A percentile compares a stretch with the other conserved stretches of the same genome.
Conservation (phyloP, 2,888 invertebrate species). For the Cataglyphis cursor region DNA sequence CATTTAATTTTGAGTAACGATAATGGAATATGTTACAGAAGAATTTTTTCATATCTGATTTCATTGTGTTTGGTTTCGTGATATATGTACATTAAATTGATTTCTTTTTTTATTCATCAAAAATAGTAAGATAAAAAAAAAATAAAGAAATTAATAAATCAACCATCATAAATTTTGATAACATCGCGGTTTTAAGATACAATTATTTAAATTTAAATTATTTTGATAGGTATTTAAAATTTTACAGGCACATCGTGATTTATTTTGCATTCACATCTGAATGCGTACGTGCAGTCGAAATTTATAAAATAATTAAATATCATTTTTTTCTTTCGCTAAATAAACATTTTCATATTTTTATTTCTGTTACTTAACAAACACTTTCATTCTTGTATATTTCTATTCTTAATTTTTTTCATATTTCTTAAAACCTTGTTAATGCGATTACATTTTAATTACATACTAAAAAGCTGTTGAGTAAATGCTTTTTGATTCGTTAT, state of each 20-base stretch:
- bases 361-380: not conserved
- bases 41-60: not conserved
- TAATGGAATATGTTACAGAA: not conserved
- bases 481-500: not conserved
- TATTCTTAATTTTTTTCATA: not conserved
- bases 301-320: not conserved
- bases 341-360: not conserved
- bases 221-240: not conserved
- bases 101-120: not conserved
- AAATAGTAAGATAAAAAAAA: not conserved
- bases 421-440: not conserved
- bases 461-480: not conserved
- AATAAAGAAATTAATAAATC: conserved; percentile 16
- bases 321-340: not conserved
- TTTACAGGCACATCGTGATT: not conserved
- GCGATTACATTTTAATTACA: not conserved
- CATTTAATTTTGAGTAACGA: not conserved
- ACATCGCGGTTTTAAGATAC: not conserved
- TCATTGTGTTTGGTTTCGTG: not conserved
- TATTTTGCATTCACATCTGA: not conserved
- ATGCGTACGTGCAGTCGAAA: not conserved
- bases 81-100: not conserved
- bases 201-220: not conserved
- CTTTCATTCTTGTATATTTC: not conserved
- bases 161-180: not conserved